Evolutionary conservation across 2,113 vertebrate species (phyloP), one percentile per base, ranked within the genome.

Genomic region (Gymnocephalus cernua): DNA sequence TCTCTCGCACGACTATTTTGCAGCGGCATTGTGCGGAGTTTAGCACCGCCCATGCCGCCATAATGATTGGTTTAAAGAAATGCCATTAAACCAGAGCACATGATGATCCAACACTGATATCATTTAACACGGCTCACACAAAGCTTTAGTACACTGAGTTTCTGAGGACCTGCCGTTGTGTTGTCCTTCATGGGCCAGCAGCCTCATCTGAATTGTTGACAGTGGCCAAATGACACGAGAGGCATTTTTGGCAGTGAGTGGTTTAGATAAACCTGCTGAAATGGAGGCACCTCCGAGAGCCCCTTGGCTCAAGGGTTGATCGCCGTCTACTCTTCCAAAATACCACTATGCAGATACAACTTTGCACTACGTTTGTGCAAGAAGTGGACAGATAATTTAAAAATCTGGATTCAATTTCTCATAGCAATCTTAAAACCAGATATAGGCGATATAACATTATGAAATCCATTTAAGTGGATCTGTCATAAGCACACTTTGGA

Each of bases 181-280:
- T 79, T 85, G 76, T 75, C 80, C 83, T 90, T 90, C 84, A 93
- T 86, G 88, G 89, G 38, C 79, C 79, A 77, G 84, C 75, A 86
- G 66, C 67, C 79, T 82, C 78, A 83, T 86, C 76, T 82, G 79
- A 89, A 82, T 82, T 92, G 88, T 86, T 93, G 92, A 90, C 88
- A 90, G 86, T 74, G 88, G 88, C 72, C 87, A 92, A 93, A 91
- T 91, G 84, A 90, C 91, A 88, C 84, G 54, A 80, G 86, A 80
- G 77, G 54, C 74, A 77, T 83, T 86, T 77, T 79, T 85, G 82
- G 73, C 82, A 90, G 88, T 19, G 50, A 86, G 87, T 47, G 59
- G 64, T 77, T 89, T 79, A 88, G 87, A 91, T 84, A 85, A 91
- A 89, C 76, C 56, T 78, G 47, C 77, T 81, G 74, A 79, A 89